Percentiles rank a stretch among this genome's conserved stretches.
Conservation (phyloP, 2,888 invertebrate genomes). For the Trimorus sp. region DNA sequence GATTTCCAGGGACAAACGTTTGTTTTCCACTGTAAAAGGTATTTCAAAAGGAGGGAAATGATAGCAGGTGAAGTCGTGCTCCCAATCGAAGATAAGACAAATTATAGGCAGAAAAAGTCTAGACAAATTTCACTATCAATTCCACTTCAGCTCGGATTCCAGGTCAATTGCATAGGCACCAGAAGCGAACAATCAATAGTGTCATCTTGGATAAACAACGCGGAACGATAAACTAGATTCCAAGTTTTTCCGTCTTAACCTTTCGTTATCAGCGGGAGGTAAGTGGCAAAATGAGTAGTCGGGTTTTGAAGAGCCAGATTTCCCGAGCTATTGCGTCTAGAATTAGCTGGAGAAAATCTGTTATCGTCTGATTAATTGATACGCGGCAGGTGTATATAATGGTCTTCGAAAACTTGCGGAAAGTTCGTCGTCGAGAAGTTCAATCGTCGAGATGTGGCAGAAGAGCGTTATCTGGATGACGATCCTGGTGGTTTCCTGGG, state of each 20-base stretch:
- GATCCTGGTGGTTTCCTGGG: slow-evolving; percentile 28
- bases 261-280: slow-evolving; percentile 22
- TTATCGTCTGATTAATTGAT: slow-evolving; percentile 47
- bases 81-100: too few relatives aligned
- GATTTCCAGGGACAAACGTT: too few relatives aligned
- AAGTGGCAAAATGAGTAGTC: slow-evolving; percentile 7
- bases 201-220: slow-evolving; percentile 33
- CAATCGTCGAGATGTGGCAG: slow-evolving; percentile 33
- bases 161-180: too few relatives aligned
- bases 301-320: slow-evolving; percentile 23
- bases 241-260: slow-evolving; percentile 6
- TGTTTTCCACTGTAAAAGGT: too few relatives aligned
- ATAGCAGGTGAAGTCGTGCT: too few relatives aligned
- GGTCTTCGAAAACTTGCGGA: background rate
- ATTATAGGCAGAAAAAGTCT: background rate
- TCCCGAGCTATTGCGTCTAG: slow-evolving; percentile 27
- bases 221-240: slow-evolving; percentile 40
- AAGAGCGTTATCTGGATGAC: slow-evolving; percentile 27
- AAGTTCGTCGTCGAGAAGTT: slow-evolving; percentile 34
- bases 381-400: slow-evolving; percentile 32
- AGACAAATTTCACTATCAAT: background rate
- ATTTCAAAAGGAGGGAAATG: too few relatives aligned
- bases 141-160: too few relatives aligned
- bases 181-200: slow-evolving; percentile 20
- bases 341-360: slow-evolving; percentile 13